Evolutionary conservation across 2,888 invertebrate genomes (phyloP), one percentile per base, ranked within the genome.

Genomic region (Diaperis boleti): DNA sequence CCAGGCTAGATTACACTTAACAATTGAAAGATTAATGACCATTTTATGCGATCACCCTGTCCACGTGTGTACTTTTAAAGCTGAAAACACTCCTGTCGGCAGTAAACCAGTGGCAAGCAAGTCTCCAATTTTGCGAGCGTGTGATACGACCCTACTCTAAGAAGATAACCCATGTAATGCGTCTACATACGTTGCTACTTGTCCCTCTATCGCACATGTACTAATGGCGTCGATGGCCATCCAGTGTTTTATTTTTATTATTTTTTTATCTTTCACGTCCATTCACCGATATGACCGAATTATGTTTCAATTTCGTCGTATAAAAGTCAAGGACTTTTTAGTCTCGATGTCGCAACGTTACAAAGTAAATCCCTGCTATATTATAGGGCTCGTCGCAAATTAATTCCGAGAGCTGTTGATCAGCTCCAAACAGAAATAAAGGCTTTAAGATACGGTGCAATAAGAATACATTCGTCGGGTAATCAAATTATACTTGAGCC

Each of bases 241-340:
- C 76, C 72, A 73, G 62, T 72, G 75, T 76, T 78, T 78, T 77
- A 75, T 76, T 76, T 74, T 77, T 76, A 77, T 78, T 76, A 75
- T 77, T 76, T 78, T 76, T 78, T 77, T 78, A 78, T 76, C 78
- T 77, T 68, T 66, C 72, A 72, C 70, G 71, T 67, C 72, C 77
- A 77, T 75, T 74, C 73, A 66, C 68, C 66, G 69, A 70, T 72
- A 75, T 74, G 72, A 70, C 66, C 65, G 76, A 75, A 78, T 79
- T 79, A 79, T 76, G 73, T 77, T 78, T 79, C 78, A 78, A 77
- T 79, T 78, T 75, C 65, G 65, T 26, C 55, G 35, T 56, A 59
- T 62, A 47, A 62, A 42, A 31, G 33, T 26, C 44, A 44, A 65
- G 55, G 42, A 44, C 54, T 61, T 62, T 62, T 50, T 22, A 47